Conservation (phyloP, 1,140 invertebrate genomes). For the Tenebrio molitor region DNA sequence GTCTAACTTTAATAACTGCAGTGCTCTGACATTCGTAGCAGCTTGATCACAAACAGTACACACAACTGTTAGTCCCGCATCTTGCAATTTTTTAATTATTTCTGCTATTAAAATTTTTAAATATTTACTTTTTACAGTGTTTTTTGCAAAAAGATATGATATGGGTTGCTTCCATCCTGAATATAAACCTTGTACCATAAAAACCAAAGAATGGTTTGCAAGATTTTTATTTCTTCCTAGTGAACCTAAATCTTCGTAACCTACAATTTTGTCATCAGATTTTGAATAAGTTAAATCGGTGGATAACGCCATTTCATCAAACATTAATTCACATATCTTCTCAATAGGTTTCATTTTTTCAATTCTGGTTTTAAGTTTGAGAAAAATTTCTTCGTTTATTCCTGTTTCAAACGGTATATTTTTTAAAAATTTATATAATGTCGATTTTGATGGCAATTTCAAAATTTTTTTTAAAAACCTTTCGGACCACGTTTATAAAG, state of each 20-base stretch:
- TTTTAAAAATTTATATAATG: background rate
- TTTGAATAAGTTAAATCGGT: conserved; percentile 3
- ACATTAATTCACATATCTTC: background rate
- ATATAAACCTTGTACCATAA: conserved; percentile 3
- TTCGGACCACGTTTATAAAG: conserved; percentile 6
- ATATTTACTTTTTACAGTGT: background rate
- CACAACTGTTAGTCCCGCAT: background rate
- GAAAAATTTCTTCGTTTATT: conserved; percentile 1
- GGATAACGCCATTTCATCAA: background rate
- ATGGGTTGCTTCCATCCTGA: background rate
- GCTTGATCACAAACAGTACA: no score
- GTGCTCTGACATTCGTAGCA: no score
- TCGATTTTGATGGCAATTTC: conserved; percentile 1
- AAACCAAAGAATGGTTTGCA: background rate
- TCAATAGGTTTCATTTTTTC: background rate
- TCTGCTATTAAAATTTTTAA: background rate
- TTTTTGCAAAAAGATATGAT: background rate
- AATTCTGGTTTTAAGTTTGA: background rate
- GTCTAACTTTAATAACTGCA: no score
- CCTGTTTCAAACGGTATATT: background rate
- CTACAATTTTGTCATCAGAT: background rate
- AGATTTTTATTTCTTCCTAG: background rate
- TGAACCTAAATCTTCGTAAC: background rate
- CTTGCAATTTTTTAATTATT: background rate
- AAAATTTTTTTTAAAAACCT: no score